Base-by-base conservation (phyloP, 2,888 invertebrate species). In the Drosophila mimica region DNA sequence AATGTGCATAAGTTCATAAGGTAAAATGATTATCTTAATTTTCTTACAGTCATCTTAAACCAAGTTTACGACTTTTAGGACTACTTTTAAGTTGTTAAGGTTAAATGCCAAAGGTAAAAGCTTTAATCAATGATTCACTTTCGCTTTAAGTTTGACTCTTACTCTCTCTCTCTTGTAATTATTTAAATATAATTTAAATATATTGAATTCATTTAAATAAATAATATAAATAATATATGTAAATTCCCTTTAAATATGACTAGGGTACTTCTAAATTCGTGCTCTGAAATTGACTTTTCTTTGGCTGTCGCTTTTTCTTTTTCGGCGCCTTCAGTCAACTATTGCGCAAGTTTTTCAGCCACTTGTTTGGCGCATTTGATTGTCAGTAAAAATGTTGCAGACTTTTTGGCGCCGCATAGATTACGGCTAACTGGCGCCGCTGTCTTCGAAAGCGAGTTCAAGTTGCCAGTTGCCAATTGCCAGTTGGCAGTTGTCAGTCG, bases 381-480 rank as follows among this genome's bases (percentile, higher is more conserved):
- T 81, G 76, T 81, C 85, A 87, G 90, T 89, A 91, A 90, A 89
- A 90, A 87, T 89, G 82, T 90, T 82, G 75, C 78, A 92, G 91
- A 92, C 92, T 91, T 85, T 76, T 70, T 74, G 91, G 91, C 92
- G 91, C 81, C 92, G 79, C 81, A 84, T 82, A 88, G 91, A 91
- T 92, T 89, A 92, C 82, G 68, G 85, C 81, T 71, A 81, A 82
- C 78, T 91, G 91, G 91, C 91, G 91, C 91, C 91, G 84, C 69
- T 58, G 77, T 65, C 52, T 60, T 63, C 31, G 17, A n/a, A 38
- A 11, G 7, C 20, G 31, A 56, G 36, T 31, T 49, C 28, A 36
- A 60, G 70, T 49, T 48, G 54, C 3, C 51, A 28, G 53, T 34
- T 58, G 58, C 28, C 40, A n/a, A n/a, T n/a, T n/a, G n/a, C n/a